Conservation (phyloP, 2,888 invertebrate species). For the Andrena bucephala region DNA sequence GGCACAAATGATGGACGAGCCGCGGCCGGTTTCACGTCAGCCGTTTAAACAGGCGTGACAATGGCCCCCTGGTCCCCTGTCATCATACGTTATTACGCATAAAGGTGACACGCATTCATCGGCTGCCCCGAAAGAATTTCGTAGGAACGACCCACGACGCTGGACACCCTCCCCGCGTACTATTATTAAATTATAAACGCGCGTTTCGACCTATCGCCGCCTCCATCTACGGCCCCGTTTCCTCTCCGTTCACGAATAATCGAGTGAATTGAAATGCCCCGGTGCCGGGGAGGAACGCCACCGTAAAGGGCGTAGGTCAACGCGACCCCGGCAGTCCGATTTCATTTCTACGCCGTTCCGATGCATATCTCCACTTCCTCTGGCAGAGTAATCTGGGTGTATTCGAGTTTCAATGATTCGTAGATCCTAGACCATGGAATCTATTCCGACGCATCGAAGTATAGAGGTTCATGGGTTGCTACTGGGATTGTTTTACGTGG, state of each 20-base stretch:
- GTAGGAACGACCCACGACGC: constrained; percentile 22
- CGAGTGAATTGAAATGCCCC: constrained; percentile 28
- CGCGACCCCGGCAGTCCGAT: not conserved
- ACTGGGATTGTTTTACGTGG: no score
- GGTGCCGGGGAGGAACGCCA: constrained; percentile 2
- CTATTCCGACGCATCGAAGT: no score
- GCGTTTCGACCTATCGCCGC: constrained; percentile 54
- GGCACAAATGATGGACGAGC: constrained; percentile 45
- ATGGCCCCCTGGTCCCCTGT: constrained; percentile 71
- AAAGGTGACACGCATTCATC: constrained; percentile 73
- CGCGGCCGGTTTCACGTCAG: constrained; percentile 48
- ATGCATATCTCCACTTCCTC: no score
- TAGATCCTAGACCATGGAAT: no score
- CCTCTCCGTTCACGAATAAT: constrained; percentile 37
- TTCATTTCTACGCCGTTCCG: no score
- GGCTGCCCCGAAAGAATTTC: constrained; percentile 46
- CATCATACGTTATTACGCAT: constrained; percentile 74
- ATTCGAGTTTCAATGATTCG: no score
- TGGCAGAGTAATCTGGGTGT: no score
- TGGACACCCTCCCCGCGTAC: constrained; percentile 30
- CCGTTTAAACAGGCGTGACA: constrained; percentile 70
- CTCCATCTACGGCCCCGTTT: constrained; percentile 25
- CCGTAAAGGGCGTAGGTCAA: constrained; percentile 14
- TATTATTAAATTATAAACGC: constrained; percentile 68
- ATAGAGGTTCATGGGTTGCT: no score